A percentile compares a stretch with the other conserved stretches of the same genome.
Conservation (phyloP, 2,888 invertebrate species). For the Morpho helenor region DNA sequence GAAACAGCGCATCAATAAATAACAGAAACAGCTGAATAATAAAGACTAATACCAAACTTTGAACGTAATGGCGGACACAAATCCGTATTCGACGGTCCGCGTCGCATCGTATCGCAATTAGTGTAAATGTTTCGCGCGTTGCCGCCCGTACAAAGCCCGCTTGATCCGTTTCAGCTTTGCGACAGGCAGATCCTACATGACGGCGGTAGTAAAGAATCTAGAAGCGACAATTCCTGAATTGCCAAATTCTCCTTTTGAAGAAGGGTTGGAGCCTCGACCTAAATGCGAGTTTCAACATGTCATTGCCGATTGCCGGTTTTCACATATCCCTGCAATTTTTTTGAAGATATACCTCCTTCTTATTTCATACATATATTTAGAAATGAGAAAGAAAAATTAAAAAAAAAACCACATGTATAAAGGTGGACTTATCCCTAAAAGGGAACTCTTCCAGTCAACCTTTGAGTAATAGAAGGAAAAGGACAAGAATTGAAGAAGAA, state of each 20-base stretch:
- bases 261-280: no score
- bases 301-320: no score
- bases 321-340: no score
- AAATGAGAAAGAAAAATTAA: no score
- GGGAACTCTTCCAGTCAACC: no score
- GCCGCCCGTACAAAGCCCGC: conserved; percentile 57
- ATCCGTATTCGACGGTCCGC: conserved; percentile 37
- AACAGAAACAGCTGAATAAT: conserved; percentile 24
- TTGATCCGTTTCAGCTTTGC: conserved; percentile 68
- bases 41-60: conserved; percentile 28
- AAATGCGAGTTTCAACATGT: no score
- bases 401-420: no score
- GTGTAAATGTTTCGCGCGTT: conserved; percentile 57
- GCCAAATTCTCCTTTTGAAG: neutral
- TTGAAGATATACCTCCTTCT: no score
- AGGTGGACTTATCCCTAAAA: no score
- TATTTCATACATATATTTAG: no score
- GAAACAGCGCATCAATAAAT: conserved; percentile 13
- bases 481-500: no score
- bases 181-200: conserved; percentile 62
- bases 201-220: conserved; percentile 20
- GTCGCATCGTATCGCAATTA: conserved; percentile 69
- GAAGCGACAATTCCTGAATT: conserved; percentile 14
- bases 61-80: conserved; percentile 32
- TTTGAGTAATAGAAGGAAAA: no score